phyloP scores from a whole-genome alignment of 2,797 vertebrate genomes.

The Takifugu ocellatus region DNA sequence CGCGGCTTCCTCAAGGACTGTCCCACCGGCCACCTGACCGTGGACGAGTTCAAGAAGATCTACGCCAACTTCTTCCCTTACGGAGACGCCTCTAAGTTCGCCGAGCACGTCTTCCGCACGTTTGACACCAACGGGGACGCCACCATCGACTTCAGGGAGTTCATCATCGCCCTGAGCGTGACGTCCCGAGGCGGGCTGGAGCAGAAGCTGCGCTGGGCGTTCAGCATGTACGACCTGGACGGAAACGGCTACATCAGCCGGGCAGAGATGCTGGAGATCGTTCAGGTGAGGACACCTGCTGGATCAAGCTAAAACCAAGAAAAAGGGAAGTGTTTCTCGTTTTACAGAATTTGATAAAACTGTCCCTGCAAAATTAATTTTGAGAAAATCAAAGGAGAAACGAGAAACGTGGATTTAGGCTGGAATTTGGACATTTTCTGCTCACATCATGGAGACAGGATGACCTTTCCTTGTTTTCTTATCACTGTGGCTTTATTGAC shows the following conservation, averaged over 20 bases:
- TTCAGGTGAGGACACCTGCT: slow-evolving; percentile 69
- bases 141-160: slow-evolving; percentile 84
- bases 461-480: slow-evolving; percentile 46
- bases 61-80: slow-evolving; percentile 85
- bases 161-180: slow-evolving; percentile 82
- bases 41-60: slow-evolving; percentile 85
- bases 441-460: slow-evolving; percentile 21
- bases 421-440: slow-evolving; percentile 8
- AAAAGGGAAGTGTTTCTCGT: not conserved
- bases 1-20: slow-evolving; percentile 84
- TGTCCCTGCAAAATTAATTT: no score
- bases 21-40: slow-evolving; percentile 78
- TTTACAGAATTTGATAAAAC: no score
- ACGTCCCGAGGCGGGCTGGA: slow-evolving; percentile 79
- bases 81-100: slow-evolving; percentile 81
- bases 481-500: slow-evolving; percentile 65
- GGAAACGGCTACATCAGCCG: slow-evolving; percentile 83
- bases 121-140: slow-evolving; percentile 81
- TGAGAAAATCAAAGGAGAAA: no score
- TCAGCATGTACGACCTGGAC: slow-evolving; percentile 84
- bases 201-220: slow-evolving; percentile 84
- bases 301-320: not conserved
- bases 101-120: slow-evolving; percentile 82
- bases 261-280: slow-evolving; percentile 83
- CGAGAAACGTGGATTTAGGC: no score